phyloP scores from a whole-genome alignment of 2,797 vertebrate species.

The Cirrhinus mrigala region DNA sequence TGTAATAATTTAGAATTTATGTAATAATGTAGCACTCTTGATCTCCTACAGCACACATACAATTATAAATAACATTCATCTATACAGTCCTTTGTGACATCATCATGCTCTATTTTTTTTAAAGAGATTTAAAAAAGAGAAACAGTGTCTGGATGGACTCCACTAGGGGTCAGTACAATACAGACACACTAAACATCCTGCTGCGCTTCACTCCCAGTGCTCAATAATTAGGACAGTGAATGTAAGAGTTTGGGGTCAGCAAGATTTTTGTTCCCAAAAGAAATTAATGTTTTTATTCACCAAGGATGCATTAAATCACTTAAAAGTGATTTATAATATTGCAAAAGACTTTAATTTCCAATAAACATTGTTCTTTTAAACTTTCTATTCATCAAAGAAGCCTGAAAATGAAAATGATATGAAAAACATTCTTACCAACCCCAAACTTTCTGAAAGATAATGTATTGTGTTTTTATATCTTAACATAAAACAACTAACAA shows the following conservation, averaged over 20 bases:
- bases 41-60: background rate
- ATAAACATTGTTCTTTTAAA: too few relatives aligned
- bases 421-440: background rate
- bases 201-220: background rate
- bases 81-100: background rate
- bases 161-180: constrained; percentile 12
- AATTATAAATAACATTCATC: background rate
- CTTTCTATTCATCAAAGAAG: background rate
- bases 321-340: background rate
- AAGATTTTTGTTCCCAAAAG: too few relatives aligned
- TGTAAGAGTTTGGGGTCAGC: background rate
- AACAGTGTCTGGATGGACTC: background rate
- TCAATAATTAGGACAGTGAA: background rate
- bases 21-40: background rate
- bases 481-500: background rate
- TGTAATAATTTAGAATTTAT: background rate
- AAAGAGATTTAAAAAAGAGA: too few relatives aligned
- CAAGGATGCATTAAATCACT: background rate
- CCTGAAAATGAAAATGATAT: background rate
- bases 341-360: background rate
- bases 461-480: background rate
- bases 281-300: background rate
- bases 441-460: background rate
- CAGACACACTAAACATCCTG: background rate
- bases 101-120: background rate